Conservation (phyloP, 1,140 invertebrate genomes). For the Zaprionus inermis region DNA sequence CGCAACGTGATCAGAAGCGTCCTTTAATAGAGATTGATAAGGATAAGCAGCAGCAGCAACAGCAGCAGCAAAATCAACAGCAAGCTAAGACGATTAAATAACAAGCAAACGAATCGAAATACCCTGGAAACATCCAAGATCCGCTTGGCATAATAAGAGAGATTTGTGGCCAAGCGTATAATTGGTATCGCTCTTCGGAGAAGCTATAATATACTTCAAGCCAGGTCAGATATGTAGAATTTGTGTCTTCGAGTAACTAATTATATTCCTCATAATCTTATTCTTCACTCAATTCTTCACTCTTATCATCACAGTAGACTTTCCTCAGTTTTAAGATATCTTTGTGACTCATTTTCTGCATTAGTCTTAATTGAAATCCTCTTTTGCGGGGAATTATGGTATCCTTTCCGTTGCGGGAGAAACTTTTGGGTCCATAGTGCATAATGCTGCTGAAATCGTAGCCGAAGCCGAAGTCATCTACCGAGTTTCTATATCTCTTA, state of each 20-base stretch:
- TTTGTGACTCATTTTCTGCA: slow-evolving; percentile 84
- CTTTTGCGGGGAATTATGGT: slow-evolving; percentile 86
- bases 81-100: neutral
- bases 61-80: neutral
- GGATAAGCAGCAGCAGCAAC: too few species aligned
- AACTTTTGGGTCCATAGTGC: slow-evolving; percentile 89
- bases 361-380: slow-evolving; percentile 84
- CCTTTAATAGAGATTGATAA: slow-evolving; percentile 77
- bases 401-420: slow-evolving; percentile 88
- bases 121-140: neutral
- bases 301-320: slow-evolving; percentile 8
- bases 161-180: too few species aligned
- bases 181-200: too few species aligned
- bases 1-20: slow-evolving; percentile 44
- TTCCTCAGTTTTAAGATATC: slow-evolving; percentile 85
- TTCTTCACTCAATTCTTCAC: too few species aligned
- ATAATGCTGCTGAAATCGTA: slow-evolving; percentile 89
- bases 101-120: neutral
- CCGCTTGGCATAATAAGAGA: too few species aligned
- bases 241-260: too few species aligned
- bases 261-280: too few species aligned
- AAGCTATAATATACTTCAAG: too few species aligned
- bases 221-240: too few species aligned
- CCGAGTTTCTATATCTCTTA: slow-evolving; percentile 67
- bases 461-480: slow-evolving; percentile 80